Conservation (phyloP, 2,797 vertebrate genomes). For the Macroramphosus scolopax region DNA sequence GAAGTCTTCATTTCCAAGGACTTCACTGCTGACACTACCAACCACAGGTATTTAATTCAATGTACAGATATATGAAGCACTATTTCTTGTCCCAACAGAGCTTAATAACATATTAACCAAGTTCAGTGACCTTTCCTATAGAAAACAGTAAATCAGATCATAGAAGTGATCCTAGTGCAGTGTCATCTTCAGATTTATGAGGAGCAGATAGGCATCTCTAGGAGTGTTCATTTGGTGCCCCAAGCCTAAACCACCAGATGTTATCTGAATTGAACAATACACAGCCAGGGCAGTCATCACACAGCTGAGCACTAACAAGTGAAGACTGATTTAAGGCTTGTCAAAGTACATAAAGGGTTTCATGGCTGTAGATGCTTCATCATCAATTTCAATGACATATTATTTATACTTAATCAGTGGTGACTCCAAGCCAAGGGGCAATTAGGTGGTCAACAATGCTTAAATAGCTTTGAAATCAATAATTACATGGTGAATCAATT, state of each 20-base stretch:
- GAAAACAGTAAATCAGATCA: background rate
- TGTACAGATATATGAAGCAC: no score
- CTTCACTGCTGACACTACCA: no score
- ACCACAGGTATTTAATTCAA: no score
- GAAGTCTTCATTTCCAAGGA: background rate
- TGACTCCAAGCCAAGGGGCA: conserved; percentile 4
- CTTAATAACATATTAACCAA: background rate
- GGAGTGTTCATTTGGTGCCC: conserved; percentile 1
- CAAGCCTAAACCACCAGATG: conserved; percentile 13
- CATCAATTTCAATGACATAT: conserved; percentile 4
- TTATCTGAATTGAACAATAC: conserved; percentile 13
- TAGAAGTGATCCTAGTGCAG: background rate
- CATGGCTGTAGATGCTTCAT: conserved; percentile 6
- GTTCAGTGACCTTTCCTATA: no score
- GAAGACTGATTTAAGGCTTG: conserved; percentile 23
- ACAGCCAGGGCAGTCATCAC: background rate
- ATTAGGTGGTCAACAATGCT: background rate
- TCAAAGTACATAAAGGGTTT: conserved; percentile 22
- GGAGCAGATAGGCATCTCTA: conserved; percentile 5
- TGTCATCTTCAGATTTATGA: background rate
- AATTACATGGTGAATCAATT: conserved; percentile 3
- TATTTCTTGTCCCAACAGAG: background rate
- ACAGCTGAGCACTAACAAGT: conserved; percentile 9
- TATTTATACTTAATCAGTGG: conserved; percentile 8
- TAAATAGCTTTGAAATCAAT: background rate